Base-by-base conservation (phyloP, 2,888 invertebrate species). In the Agrotis puta region DNA sequence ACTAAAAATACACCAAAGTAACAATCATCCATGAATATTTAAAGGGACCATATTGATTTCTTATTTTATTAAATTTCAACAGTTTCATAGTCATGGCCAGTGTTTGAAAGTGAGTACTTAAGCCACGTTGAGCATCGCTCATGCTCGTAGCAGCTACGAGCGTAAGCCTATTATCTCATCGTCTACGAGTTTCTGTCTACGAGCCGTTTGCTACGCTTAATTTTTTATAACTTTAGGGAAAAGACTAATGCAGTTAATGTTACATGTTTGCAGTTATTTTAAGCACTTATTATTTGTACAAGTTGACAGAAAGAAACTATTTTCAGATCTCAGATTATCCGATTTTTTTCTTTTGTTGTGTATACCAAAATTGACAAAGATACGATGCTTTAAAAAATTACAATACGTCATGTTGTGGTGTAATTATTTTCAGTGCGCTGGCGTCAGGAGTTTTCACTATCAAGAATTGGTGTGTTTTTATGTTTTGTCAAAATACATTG, bases 121-220 rank as follows among this genome's bases (percentile, higher is more conserved):
- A 74, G 74, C 68, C 43, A 48, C 64, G 61, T 70, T 51, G 58
- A 79, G 72, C 80, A 63, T 64, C 76, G 64, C 79, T 68, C 62
- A 47, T 53, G 62, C n/a, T 67, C 68, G 45, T 59, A 58, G 67
- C 47, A n/a, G 57, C 75, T 70, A 59, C 64, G 59, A 70, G 14
- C 62, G 54, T 74, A 77, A 80, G 79, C 77, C 64, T 80, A 79
- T 79, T 71, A 75, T 56, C 61, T 64, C 62, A 62, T 70, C 64
- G 66, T 63, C 80, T 64, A 66, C 74, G 51, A 66, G 64, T 56
- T 75, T 78, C 70, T 70, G 65, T 53, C 63, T 57, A 79, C 75
- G 43, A 70, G 51, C 66, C 56, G 66, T 75, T 79, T 61, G 20
- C 66, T 64, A 66, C 59, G 45, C 64, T 57, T 53, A 70, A 14